Base-by-base conservation (phyloP, 2,797 vertebrate genomes). In the Lemur catta region DNA sequence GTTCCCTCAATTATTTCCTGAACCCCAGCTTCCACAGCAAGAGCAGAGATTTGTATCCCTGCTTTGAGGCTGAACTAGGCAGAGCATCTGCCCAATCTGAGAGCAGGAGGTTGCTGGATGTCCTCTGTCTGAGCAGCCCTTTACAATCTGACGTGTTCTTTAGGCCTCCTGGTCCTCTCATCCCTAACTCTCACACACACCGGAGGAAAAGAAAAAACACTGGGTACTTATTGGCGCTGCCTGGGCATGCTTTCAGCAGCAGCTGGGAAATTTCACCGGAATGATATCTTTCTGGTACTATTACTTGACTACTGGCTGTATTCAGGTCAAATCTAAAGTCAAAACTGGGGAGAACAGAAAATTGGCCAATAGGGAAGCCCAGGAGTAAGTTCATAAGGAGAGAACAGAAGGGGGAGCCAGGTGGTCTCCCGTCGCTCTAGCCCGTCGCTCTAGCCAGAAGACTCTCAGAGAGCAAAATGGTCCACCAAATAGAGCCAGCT, bases 71-170 rank as follows among this genome's bases (percentile, higher is more conserved):
- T 17, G 33, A 59, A 6, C 8, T 30, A 69, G 12, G 43, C 30
- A 41, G 69, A 85, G 20, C 12, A 65, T 28, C 7, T 24, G 6
- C 14, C 13, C 15, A 17, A 46, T n/a, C 30, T 24, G 52, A 69
- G 46, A 46, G 35, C 63, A 57, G 3, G 4, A 43, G 8, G 20
- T 55, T n/a, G 7, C 1, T n/a, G 3, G 4, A 0, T 10, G 22
- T 8, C 13, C 9, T 30, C 15, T 30, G 8, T 10, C 4, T 38
- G n/a, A 12, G 5, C 0, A 2, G 17, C 12, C 10, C 10, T 24
- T 78, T 14, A 41, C 11, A 43, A 10, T 1, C 15, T 13, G 11
- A 63, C 1, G 1, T 38, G 38, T 8, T 24, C 50, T 33, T 87
- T 9, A 63, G 38, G 28, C 14, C 9, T 30, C 22, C 24, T 28